Evolutionary conservation across 2,113 vertebrate genomes (phyloP).

Genomic region (Chlorodrepanis virens): DNA sequence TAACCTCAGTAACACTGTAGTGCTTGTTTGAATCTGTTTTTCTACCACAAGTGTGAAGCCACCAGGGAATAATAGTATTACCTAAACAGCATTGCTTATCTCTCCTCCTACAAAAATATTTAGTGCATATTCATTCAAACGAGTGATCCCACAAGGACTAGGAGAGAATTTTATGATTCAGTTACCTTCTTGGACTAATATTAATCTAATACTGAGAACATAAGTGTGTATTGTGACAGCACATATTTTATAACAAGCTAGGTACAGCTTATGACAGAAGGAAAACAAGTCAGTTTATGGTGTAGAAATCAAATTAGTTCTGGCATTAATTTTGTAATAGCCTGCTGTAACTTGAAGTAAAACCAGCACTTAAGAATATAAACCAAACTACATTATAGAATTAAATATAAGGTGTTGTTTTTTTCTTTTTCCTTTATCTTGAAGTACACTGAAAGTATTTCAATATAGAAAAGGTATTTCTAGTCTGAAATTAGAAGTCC

Average conservation of each 20-base stretch:
- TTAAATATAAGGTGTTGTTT: not conserved
- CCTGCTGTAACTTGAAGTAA: not conserved
- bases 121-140: not conserved
- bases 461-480: not conserved
- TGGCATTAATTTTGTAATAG: not conserved
- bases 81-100: constrained; percentile 42
- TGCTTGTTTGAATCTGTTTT: constrained; percentile 57
- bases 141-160: not conserved
- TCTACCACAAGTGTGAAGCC: constrained; percentile 48
- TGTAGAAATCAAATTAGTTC: not conserved
- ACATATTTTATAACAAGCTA: not conserved
- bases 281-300: not conserved
- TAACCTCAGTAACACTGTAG: constrained; percentile 23
- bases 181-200: not conserved
- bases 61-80: constrained; percentile 37
- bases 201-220: constrained; percentile 19
- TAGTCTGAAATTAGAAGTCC: not conserved
- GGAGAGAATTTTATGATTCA: constrained; percentile 3
- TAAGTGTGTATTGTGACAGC: not conserved
- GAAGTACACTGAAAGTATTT: not conserved
- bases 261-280: not conserved
- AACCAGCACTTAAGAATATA: not conserved
- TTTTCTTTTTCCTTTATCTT: not conserved
- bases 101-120: constrained; percentile 6
- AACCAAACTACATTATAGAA: not conserved